Evolutionary conservation across 2,113 vertebrate genomes (phyloP), one percentile per base, ranked within the genome.

Genomic region (Stictonetta naevosa): DNA sequence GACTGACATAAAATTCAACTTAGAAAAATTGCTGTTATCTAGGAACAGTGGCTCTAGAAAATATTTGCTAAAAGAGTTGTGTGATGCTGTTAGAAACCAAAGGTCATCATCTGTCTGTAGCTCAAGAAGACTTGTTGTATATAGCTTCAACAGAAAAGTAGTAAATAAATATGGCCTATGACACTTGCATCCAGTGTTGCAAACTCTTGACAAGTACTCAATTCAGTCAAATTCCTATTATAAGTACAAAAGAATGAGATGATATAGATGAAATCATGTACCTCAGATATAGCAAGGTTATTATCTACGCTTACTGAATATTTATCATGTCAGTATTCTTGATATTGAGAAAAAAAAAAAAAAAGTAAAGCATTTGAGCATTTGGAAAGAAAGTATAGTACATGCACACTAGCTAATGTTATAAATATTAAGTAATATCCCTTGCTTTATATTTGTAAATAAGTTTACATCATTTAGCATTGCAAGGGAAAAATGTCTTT

Each of bases 161-260:
- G 8, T 33, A 78, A 93, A 93, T 38, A 90, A 96, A 92, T 86
- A 71, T 5, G 11, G 14, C 12, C 16, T 91, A 68, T 71, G 92
- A 79, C 59, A 83, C 64, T 71, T 94, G 91, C 75, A 89, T 44
- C 62, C 5, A 22, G 28, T 55, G 46, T 55, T 83, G 44, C 56
- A 91, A 95, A 91, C 34, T 44, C 87, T 88, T 92, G 74, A 95
- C 77, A 88, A 93, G 33, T 79, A 67, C n/a, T 95, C 66, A 84
- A 5, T 77, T 83, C 34, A 81, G 52, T 88, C n/a, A 69, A 83
- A 96, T 91, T 81, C 44, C 36, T 73, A 84, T 58, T 62, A 63
- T 38, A 25, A 71, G 1, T 1, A 3, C 26, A 12, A 90, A 69
- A 87, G 11, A 55, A 75, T 52, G 6, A 95, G n/a, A 64, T 34